Conservation (phyloP, 2,113 vertebrate genomes). For the Chaetodon trifascialis region DNA sequence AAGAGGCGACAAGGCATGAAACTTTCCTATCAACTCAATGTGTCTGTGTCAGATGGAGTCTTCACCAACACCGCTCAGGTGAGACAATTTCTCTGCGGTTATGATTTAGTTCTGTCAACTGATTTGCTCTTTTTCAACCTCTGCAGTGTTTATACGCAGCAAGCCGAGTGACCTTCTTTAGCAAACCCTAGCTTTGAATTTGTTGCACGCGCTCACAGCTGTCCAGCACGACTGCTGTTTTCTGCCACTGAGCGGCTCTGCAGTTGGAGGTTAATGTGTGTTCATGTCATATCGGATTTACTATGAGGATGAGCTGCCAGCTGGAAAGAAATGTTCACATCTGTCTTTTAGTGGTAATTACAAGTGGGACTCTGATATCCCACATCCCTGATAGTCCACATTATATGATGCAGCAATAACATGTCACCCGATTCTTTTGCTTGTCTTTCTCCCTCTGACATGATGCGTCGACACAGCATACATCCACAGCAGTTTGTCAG, state of each 20-base stretch:
- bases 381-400: slow-evolving; percentile 1
- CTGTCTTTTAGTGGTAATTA: slow-evolving; percentile 60
- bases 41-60: slow-evolving; percentile 96
- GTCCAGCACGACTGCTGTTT: slow-evolving; percentile 16
- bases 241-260: slow-evolving; percentile 23
- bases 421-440: background rate
- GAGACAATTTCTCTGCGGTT: slow-evolving; percentile 23
- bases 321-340: slow-evolving; percentile 59
- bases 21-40: slow-evolving; percentile 91
- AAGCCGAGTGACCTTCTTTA: slow-evolving; percentile 18
- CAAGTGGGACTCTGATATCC: slow-evolving; percentile 30
- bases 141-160: slow-evolving; percentile 8
- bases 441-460: background rate
- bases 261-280: slow-evolving; percentile 62
- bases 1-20: slow-evolving; percentile 94
- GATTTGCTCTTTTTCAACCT: slow-evolving; percentile 42
- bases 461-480: background rate
- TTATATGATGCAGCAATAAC: slow-evolving; percentile 11
- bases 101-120: slow-evolving; percentile 39
- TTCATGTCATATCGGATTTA: slow-evolving; percentile 60
- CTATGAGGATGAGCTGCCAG: slow-evolving; percentile 46
- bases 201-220: slow-evolving; percentile 47
- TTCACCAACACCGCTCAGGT: slow-evolving; percentile 95
- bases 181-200: slow-evolving; percentile 33
- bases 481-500: background rate